Evolutionary conservation across 2,797 vertebrate species (phyloP).

Genomic region (Gobio occitaniae): DNA sequence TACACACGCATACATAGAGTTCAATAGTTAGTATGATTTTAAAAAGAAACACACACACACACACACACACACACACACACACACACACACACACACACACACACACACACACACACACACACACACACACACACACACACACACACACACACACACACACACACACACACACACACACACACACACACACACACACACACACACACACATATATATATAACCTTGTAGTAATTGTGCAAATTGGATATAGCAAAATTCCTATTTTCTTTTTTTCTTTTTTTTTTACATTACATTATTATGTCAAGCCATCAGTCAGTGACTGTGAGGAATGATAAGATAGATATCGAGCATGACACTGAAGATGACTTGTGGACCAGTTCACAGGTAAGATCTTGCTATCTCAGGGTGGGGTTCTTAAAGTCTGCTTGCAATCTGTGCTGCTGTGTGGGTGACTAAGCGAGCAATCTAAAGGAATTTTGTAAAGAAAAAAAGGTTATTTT

Average conservation of each 20-base stretch:
- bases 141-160: too few relatives aligned
- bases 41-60: too few relatives aligned
- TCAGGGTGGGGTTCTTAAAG: conserved; percentile 21
- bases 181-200: too few relatives aligned
- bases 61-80: too few relatives aligned
- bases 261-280: too few relatives aligned
- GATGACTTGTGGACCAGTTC: neutral
- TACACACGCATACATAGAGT: neutral
- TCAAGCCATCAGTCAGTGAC: neutral
- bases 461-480: conserved; percentile 40
- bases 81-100: too few relatives aligned
- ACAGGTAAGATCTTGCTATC: conserved; percentile 31
- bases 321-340: neutral
- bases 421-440: conserved; percentile 11
- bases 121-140: too few relatives aligned
- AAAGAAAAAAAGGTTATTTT: conserved; percentile 25
- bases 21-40: neutral
- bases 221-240: neutral
- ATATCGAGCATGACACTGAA: neutral
- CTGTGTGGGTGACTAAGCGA: conserved; percentile 40
- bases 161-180: too few relatives aligned
- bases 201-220: too few relatives aligned
- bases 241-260: too few relatives aligned
- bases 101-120: too few relatives aligned
- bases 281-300: neutral